These are phyloP conservation scores for Clarias platycephalus DNA, from an alignment of 2,797 vertebrate species.

Conservation along the genomic window DNA sequence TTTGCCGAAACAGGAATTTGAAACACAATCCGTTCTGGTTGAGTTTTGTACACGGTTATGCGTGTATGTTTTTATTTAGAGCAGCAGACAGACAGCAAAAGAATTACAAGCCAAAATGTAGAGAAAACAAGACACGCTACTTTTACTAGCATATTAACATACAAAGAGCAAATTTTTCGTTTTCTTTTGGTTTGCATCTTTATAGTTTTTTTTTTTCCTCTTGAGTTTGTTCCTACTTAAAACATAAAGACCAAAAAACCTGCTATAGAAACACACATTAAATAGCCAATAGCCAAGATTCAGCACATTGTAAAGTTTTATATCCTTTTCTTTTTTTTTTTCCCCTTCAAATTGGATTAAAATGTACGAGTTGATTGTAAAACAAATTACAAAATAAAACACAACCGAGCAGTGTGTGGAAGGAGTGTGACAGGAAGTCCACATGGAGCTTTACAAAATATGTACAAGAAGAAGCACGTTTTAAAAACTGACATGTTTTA, in stretches of 20 bases:
- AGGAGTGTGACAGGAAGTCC: conserved; percentile 83
- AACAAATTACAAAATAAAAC: conserved; percentile 74
- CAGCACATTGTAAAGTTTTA: conserved; percentile 76
- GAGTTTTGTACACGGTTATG: conserved; percentile 87
- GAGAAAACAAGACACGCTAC: conserved; percentile 87
- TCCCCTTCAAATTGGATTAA: conserved; percentile 64
- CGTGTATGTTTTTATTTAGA: conserved; percentile 96
- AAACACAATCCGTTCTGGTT: conserved; percentile 86
- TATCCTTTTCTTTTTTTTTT: conserved; percentile 80
- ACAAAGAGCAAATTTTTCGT: conserved; percentile 86
- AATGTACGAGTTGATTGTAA: conserved; percentile 61
- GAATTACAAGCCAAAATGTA: conserved; percentile 96
- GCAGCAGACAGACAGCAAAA: conserved; percentile 96
- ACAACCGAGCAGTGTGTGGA: conserved; percentile 88
- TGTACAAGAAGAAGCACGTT: conserved; percentile 72
- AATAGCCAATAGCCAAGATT: conserved; percentile 86
- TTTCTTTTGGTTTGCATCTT: conserved; percentile 23
- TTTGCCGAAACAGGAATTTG: conserved; percentile 97
- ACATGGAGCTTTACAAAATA: conserved; percentile 94
- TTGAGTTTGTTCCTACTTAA: conserved; percentile 80
- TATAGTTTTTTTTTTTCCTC: conserved; percentile 60
- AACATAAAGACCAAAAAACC: conserved; percentile 88
- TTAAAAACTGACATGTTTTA: conserved; percentile 76
- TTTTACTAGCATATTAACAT: conserved; percentile 86
- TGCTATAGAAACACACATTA: conserved; percentile 87